Base-by-base conservation (phyloP, 1,140 invertebrate species). In the Drosophila lini region DNA sequence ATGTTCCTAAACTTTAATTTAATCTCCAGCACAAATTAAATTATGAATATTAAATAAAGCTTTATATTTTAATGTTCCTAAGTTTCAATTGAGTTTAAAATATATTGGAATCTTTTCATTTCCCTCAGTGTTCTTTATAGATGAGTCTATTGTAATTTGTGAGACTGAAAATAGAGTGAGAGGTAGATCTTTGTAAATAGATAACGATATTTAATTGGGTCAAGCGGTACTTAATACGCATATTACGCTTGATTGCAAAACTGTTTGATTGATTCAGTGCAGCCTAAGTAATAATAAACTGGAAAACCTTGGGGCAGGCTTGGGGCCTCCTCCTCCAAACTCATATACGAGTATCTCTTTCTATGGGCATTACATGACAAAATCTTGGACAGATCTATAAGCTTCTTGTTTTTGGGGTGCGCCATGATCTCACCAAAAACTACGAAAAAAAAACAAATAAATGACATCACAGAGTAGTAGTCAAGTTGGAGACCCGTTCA, bases 401-500 rank as follows among this genome's bases (percentile, higher is more conserved):
- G 63, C 64, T 58, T 57, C 68, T 71, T 65, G 36, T 65, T 45
- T 69, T 48, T n/a, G 41, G 73, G 53, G 70, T 58, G 74, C 62
- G 74, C 48, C 56, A 50, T 70, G 75, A 78, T 78, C 74, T 78
- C 75, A 78, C 74, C 74, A 50, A 68, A 64, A 63, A 62, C 58
- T 44, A 59, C 13, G 63, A 67, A 56, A 28, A 28, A 28, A 25
- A 32, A 57, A 41, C 44, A 71, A 70, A 71, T 38, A 73, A 74
- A 77, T 77, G 82, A 86, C 82, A 86, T 86, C 82, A 81, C 67
- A 82, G 65, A 55, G 15, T 11, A n/a, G 44, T 11, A 11, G 50
- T 16, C 76, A 52, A 65, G 77, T 63, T 81, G 52, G 70, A 32
- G 55, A 73, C 82, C 67, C 67, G 82, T 88, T 86, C 84, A 83